phyloP scores from a whole-genome alignment of 2,797 vertebrate genomes.

The Apogon talboti region DNA sequence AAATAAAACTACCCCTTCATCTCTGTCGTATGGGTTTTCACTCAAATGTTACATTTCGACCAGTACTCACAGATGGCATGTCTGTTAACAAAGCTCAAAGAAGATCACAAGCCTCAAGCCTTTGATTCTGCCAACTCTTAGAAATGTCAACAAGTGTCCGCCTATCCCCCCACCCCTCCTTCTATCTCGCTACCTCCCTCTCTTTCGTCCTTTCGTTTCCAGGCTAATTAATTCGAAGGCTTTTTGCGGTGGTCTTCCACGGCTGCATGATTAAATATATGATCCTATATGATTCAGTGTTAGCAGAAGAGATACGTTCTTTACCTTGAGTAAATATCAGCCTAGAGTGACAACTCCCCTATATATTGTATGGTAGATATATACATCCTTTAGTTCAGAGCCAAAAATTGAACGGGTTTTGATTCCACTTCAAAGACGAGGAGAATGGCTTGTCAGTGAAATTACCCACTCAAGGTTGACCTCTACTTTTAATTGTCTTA shows the following conservation, averaged over 20 bases:
- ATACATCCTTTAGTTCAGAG: neutral
- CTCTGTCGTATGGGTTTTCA: conserved; percentile 22
- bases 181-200: conserved; percentile 30
- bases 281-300: conserved; percentile 50
- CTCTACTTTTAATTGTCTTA: too few species aligned
- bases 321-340: conserved; percentile 50
- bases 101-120: conserved; percentile 60
- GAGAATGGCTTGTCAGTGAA: neutral
- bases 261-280: conserved; percentile 56
- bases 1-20: neutral
- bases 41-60: conserved; percentile 41
- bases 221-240: conserved; percentile 62
- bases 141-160: conserved; percentile 71
- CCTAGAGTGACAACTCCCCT: conserved; percentile 4
- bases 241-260: conserved; percentile 50
- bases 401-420: too few species aligned
- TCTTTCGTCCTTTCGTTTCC: conserved; percentile 55
- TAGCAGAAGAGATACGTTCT: conserved; percentile 32
- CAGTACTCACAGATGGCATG: conserved; percentile 29
- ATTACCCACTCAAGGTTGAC: too few species aligned
- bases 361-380: too few species aligned
- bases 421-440: neutral
- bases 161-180: conserved; percentile 40
- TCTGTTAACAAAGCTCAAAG: conserved; percentile 40
- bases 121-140: conserved; percentile 65